Percentiles rank a stretch among this genome's conserved stretches.
Conservation (phyloP, 2,888 invertebrate species). For the Crioceris asparagi region DNA sequence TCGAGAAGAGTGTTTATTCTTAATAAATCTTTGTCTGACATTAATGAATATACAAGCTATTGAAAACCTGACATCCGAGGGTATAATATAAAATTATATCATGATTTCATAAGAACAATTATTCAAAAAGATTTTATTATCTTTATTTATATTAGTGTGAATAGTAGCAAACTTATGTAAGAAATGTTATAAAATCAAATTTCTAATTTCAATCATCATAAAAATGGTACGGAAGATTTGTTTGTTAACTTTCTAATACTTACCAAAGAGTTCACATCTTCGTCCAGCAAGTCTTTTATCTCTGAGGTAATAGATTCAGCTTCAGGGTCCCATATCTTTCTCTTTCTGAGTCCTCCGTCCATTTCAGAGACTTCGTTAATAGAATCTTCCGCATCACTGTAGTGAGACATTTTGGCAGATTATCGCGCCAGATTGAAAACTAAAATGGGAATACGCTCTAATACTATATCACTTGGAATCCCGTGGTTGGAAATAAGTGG, state of each 20-base stretch:
- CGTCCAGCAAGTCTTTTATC: constrained; percentile 39
- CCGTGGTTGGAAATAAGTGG: too few species aligned
- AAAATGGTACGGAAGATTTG: neutral
- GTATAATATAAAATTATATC: too few species aligned
- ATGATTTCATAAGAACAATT: too few species aligned
- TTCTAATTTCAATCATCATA: neutral
- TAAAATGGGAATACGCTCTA: too few species aligned
- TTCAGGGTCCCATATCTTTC: constrained; percentile 38
- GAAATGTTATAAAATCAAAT: neutral
- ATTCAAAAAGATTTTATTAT: too few species aligned
- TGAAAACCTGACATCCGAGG: too few species aligned
- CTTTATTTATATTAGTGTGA: too few species aligned
- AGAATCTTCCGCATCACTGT: constrained; percentile 38
- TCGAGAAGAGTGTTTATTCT: too few species aligned
- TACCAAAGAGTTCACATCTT: constrained; percentile 38
- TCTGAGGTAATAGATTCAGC: constrained; percentile 38
- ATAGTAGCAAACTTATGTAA: neutral
- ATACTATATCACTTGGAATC: too few species aligned
- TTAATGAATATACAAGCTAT: too few species aligned
- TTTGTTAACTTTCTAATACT: constrained; percentile 11
- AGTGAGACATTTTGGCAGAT: constrained; percentile 41
- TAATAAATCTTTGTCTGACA: too few species aligned
- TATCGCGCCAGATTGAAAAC: too few species aligned
- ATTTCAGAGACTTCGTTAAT: constrained; percentile 29
- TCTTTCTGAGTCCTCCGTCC: constrained; percentile 30